These are phyloP conservation scores for Epicampocera succincta DNA, from an alignment of 2,888 invertebrate genomes.

Conservation along the genomic window DNA sequence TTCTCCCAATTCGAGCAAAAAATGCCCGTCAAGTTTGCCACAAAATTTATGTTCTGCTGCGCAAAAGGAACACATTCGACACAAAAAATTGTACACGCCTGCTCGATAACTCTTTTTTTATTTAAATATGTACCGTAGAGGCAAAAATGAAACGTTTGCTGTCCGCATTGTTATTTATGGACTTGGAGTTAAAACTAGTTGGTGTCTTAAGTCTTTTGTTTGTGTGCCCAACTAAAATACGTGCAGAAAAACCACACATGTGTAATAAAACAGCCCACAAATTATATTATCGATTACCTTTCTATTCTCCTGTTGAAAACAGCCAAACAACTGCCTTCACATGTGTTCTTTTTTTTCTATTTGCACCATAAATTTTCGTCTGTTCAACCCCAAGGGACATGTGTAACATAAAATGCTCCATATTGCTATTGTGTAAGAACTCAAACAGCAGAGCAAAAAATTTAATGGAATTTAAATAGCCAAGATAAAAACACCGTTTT, in stretches of 20 bases:
- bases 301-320: slow-evolving; percentile 33
- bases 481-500: neutral
- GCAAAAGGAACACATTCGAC: no score
- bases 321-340: neutral
- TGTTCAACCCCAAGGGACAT: slow-evolving; percentile 48
- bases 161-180: slow-evolving; percentile 44
- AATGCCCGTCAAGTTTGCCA: no score
- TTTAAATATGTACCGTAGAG: neutral
- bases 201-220: slow-evolving; percentile 61
- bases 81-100: neutral
- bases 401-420: slow-evolving; percentile 47
- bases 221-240: neutral
- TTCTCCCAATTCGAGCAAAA: no score
- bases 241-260: neutral
- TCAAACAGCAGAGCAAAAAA: slow-evolving; percentile 1
- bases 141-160: neutral
- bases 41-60: no score
- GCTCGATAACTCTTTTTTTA: slow-evolving; percentile 10
- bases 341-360: slow-evolving; percentile 17
- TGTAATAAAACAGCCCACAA: slow-evolving; percentile 26
- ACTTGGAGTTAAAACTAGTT: slow-evolving; percentile 34
- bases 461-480: slow-evolving; percentile 17
- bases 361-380: slow-evolving; percentile 33
- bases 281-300: slow-evolving; percentile 47
- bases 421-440: slow-evolving; percentile 49